A percentile compares a stretch with the other conserved stretches of the same genome.
phyloP scores from a whole-genome alignment of 2,113 vertebrate species.

The Python bivittatus region DNA sequence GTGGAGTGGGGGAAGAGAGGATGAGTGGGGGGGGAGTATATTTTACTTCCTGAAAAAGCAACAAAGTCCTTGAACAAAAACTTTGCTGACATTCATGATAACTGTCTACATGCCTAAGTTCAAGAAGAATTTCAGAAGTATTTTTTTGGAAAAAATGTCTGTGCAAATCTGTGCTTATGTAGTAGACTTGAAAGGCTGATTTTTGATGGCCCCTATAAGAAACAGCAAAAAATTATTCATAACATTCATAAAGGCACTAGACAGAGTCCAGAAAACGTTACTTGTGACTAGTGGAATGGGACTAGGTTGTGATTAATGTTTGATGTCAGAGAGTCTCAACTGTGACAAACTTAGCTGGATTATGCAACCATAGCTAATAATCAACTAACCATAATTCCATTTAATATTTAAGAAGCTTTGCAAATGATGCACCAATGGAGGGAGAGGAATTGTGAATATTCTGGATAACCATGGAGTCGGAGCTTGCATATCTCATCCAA shows the following conservation, averaged over 20 bases:
- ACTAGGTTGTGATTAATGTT: constrained; percentile 2
- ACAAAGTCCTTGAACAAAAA: constrained; percentile 42
- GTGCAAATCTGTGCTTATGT: background rate
- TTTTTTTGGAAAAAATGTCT: background rate
- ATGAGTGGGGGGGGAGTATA: background rate
- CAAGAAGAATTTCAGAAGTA: constrained; percentile 53
- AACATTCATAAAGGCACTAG: constrained; percentile 6
- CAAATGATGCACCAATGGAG: background rate
- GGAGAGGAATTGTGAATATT: background rate
- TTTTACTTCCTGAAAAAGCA: constrained; percentile 53
- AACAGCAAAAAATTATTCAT: background rate
- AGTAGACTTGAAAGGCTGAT: background rate
- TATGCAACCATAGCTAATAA: background rate
- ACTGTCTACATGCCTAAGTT: constrained; percentile 23
- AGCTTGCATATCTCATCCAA: background rate
- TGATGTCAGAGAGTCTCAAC: background rate
- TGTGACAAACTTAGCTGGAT: constrained; percentile 6
- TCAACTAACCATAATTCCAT: background rate
- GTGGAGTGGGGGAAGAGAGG: background rate
- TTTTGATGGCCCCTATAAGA: background rate
- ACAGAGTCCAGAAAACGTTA: constrained; percentile 2
- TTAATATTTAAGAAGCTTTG: background rate
- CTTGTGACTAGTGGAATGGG: background rate
- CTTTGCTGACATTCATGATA: constrained; percentile 44
- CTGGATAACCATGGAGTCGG: background rate